Evolutionary conservation across 2,797 vertebrate species (phyloP).

Genomic region (Sebastes nivosus): DNA sequence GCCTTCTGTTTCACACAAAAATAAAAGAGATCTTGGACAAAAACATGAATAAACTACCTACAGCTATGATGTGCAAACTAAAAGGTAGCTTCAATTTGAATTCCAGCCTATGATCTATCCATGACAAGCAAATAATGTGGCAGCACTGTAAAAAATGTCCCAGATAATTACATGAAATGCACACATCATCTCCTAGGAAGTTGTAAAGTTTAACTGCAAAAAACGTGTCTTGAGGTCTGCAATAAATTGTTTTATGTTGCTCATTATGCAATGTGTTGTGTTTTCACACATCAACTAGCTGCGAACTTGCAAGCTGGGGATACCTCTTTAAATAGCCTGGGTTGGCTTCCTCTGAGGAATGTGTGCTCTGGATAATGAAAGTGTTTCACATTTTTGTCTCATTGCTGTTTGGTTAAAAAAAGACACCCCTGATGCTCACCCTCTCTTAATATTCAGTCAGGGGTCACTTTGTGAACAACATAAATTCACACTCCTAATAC

Average conservation of each 20-base stretch:
- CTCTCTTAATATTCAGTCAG: neutral
- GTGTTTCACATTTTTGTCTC: constrained; percentile 12
- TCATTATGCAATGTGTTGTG: neutral
- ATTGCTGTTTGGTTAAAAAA: neutral
- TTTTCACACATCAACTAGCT: neutral
- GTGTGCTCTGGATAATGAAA: constrained; percentile 11
- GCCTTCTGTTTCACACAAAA: constrained; percentile 28
- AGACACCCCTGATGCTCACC: neutral
- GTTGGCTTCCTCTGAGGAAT: constrained; percentile 20
- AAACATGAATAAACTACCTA: neutral
- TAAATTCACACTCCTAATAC: constrained; percentile 14
- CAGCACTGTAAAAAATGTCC: neutral
- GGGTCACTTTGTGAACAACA: constrained; percentile 16
- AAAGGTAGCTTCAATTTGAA: neutral
- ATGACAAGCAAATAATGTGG: neutral
- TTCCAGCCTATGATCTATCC: neutral
- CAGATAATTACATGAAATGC: neutral
- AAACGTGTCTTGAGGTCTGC: neutral
- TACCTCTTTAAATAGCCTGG: constrained; percentile 20
- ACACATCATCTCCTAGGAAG: neutral
- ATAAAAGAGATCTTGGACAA: neutral
- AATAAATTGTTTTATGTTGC: neutral
- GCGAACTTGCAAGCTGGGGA: neutral
- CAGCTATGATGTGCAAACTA: neutral
- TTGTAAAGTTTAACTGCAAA: neutral